Evolutionary conservation across 2,797 vertebrate species (phyloP), one percentile per base, ranked within the genome.

Genomic region (Bradypus variegatus): DNA sequence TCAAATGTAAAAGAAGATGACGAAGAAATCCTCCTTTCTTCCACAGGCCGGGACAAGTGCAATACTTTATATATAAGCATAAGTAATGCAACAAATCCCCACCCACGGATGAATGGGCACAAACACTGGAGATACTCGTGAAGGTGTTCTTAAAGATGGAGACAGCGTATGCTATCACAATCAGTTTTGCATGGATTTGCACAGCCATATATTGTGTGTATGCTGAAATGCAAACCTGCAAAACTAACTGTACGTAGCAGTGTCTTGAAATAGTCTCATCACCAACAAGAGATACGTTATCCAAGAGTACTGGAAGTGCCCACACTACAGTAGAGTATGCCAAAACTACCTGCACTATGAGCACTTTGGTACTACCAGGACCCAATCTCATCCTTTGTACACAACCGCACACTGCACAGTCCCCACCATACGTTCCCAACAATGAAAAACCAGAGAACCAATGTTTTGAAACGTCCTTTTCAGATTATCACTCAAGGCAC

Each of bases 101-200:
- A 97, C 98, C 98, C 96, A 96, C 48, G 96, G 97, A 98, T 97
- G 97, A 98, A 97, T 92, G 96, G 97, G 97, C 50, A 50, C 2
- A 25, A 67, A 33, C 10, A 45, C 89, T 58, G 88, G 65, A 75
- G 81, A 77, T 12, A 19, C 16, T 0, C 2, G 1, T 18, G 60
- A 31, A 76, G 90, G 36, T 7, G 58, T 80, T 70, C 81, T 58
- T 60, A 76, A 77, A 58, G 69, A 27, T 2, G 72, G 4, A 77
- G 95, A 91, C 48, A 85, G 67, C 75, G 84, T 94, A 95, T 92
- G 94, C 96, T 60, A 96, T 96, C 97, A 98, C 98, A 96, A 97
- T 98, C 98, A 99, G 99, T 98, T 99, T 99, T 99, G 99, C 99
- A 99, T 99, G 98, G 99, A 99, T 99, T 99, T 99, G 99, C 99